Evolutionary conservation across 2,888 invertebrate genomes (phyloP), one percentile per base, ranked within the genome.

Genomic region (Andrena minutula): DNA sequence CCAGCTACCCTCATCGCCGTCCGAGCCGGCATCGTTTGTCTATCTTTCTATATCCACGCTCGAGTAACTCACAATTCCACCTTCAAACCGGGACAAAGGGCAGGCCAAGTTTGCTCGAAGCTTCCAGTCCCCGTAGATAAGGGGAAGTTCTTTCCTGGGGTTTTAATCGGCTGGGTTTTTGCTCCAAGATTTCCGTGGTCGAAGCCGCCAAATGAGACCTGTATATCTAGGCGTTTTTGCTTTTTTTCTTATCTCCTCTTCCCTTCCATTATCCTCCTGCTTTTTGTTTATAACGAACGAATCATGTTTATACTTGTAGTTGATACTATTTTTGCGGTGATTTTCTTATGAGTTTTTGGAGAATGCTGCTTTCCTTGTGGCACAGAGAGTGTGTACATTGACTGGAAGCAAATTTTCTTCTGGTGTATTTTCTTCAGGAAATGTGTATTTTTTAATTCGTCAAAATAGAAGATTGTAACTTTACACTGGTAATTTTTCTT

Each of bases 41-140:
- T 91, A 89, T 91, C 90, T 91, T 90, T 90, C 90, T 88, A 88
- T 89, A 90, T 89, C 87, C 87, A 89, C 88, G 88, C 88, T 89
- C 79, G 82, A 84, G 82, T 86, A 85, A 89, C 82, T 84, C 72
- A 75, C 70, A 82, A 73, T 79, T 86, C 82, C 78, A 81, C 78
- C 85, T 79, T 82, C 74, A 73, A 80, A 84, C 72, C 70, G 32
- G 76, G 69, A 84, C 71, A 76, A 74, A 77, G 83, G 74, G 73
- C 73, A 74, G 76, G 49, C 71, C 73, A 75, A 76, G 80, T 80
- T 83, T 68, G 71, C 79, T 68, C 76, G 73, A 51, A 77, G 66
- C 64, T 65, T 53, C 61, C 72, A 51, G 60, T 72, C 61, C 47
- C 68, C 35, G 63, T 68, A 68, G 80, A 80, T 80, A 78, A 80